These are phyloP conservation scores for Australoheros facetus DNA, from an alignment of 2,797 vertebrate genomes.

Conservation along the genomic window DNA sequence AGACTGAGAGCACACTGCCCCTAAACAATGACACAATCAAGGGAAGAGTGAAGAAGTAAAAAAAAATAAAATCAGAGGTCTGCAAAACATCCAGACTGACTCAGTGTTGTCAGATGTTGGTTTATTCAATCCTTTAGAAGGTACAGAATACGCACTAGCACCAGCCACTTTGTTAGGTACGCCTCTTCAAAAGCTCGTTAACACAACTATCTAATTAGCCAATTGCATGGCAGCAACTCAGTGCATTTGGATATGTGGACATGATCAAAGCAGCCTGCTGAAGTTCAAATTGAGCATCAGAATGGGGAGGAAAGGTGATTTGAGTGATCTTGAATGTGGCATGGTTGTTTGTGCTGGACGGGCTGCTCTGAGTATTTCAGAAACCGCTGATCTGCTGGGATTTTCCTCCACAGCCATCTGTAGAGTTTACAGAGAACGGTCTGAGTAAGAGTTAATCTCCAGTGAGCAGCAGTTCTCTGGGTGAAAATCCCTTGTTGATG, in stretches of 20 bases:
- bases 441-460: background rate
- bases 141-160: background rate
- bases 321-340: background rate
- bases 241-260: background rate
- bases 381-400: background rate
- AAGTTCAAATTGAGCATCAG: background rate
- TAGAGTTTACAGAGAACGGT: background rate
- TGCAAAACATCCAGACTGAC: too few relatives aligned
- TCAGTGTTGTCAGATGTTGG: background rate
- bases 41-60: too few relatives aligned
- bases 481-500: background rate
- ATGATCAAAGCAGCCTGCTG: background rate
- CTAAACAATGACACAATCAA: background rate
- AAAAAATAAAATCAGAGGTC: too few relatives aligned
- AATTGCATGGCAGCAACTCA: background rate
- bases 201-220: background rate
- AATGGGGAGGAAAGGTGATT: background rate
- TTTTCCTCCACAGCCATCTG: background rate
- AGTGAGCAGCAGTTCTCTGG: background rate
- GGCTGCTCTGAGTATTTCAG: background rate
- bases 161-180: background rate
- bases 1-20: background rate
- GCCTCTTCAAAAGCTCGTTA: too few relatives aligned
- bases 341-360: background rate
- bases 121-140: background rate